Evolutionary conservation across 1,140 invertebrate species (phyloP), one percentile per base, ranked within the genome.

Genomic region (Galleria mellonella): DNA sequence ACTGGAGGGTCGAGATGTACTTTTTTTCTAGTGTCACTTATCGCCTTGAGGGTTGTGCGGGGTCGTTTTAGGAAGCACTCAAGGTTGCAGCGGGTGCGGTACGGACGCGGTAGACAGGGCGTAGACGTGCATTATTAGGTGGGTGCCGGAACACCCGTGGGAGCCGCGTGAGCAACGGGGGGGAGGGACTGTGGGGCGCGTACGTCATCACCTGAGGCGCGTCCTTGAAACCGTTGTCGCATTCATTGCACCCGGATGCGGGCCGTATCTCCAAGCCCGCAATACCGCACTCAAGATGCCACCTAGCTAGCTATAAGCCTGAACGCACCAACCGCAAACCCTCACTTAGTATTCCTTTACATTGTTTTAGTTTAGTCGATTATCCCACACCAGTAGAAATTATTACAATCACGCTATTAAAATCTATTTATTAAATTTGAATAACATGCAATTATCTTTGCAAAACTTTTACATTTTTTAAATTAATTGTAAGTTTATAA

Each of bases 81-180:
- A 82, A 83, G 78, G 77, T 72, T 85, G 81, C 78, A 84, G 58
- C 70, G 81, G 63, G 69, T 77, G 73, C 76, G 63, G 69, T 77
- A 72, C 76, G 77, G 74, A 70, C 73, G 72, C 68, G 71, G 78
- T 65, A 87, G 84, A 87, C 84, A 68, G 72, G 69, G 74, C 69
- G 75, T 73, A 87, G 84, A 87, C 84, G 76, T 87, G 82, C 82
- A 87, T 87, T 85, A 87, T 86, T 84, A 85, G 81, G 83, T 81
- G 78, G 81, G 79, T 82, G 76, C 72, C 72, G 77, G 69, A 78
- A 79, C 77, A 78, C 75, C 72, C 77, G 73, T 66, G 74, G 71
- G 72, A 62, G 72, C 44, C 53, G 47, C 57, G 62, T 69, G 56
- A 23, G 17, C 17, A 6, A 6, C 2, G 64, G 58, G 70, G 44